These are phyloP conservation scores for Epizoanthus rinbou DNA, from an alignment of 92 coral and sea anemone genomes.

Conservation along the genomic window DNA sequence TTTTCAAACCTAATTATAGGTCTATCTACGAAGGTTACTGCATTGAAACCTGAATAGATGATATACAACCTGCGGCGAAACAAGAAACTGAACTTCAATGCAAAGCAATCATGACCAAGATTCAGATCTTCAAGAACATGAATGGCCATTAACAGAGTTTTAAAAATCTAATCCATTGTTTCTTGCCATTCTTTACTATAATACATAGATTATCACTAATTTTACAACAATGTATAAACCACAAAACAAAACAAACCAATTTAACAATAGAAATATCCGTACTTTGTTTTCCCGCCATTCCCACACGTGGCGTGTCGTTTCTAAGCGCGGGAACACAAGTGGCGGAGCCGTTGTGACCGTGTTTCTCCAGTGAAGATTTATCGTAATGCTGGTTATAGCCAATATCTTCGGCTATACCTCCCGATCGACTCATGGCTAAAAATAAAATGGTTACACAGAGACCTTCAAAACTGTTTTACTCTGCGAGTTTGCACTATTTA, in stretches of 20 bases:
- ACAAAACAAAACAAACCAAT: neutral
- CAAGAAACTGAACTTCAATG: neutral
- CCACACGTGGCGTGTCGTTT: neutral
- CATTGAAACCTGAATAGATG: too few relatives aligned
- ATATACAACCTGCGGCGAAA: too few relatives aligned
- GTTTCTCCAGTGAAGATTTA: neutral
- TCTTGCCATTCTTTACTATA: too few relatives aligned
- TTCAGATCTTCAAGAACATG: too few relatives aligned
- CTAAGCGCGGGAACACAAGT: slow-evolving; percentile 34
- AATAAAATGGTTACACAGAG: neutral
- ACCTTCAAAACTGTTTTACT: too few relatives aligned
- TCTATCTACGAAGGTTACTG: too few relatives aligned
- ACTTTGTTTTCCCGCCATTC: slow-evolving; percentile 16
- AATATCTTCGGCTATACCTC: neutral
- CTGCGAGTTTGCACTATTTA: neutral
- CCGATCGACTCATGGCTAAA: slow-evolving; percentile 17
- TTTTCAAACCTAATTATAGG: too few relatives aligned
- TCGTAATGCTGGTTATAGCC: slow-evolving; percentile 23
- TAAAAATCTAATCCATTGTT: too few relatives aligned
- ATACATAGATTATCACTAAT: too few relatives aligned
- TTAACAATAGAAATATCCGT: neutral
- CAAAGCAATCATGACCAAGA: neutral
- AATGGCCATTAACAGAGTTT: too few relatives aligned
- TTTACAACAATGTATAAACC: too few relatives aligned
- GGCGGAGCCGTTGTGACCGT: neutral